Evolutionary conservation across 2,797 vertebrate genomes (phyloP), one percentile per base, ranked within the genome.

Genomic region (Pygocentrus nattereri): DNA sequence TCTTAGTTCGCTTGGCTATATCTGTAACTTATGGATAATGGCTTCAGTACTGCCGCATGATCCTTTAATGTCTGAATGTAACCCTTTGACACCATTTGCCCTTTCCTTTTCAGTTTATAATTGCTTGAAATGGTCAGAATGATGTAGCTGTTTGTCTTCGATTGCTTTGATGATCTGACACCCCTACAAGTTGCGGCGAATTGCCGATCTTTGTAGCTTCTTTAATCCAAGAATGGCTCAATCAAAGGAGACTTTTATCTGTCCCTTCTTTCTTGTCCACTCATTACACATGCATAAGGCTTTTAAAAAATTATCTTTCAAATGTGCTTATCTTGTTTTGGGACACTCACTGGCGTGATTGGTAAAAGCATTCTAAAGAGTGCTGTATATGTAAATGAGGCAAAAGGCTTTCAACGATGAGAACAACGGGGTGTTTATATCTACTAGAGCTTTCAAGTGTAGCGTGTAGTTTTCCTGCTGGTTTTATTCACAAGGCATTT

Each of bases 221-320:
- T 78, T 76, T 79, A 72, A 81, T 54, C 44, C 30, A 74, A 61
- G 59, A 73, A 78, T 47, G 70, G 68, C 74, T 84, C 78, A 87
- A 82, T 86, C 74, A 85, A 84, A 70, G 21, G 11, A 38, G 54
- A 72, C 74, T 78, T 77, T 82, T 83, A 79, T 76, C 67, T 25
- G 49, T 41, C 56, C 65, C 41, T 84, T 82, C 74, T 72, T 68
- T 83, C 83, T 78, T 79, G 72, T 85, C n/a, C 41, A 58, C 70
- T 73, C 56, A 80, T 85, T 71, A 88, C 85, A 81, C 83, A 85
- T 89, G 84, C 84, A 89, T 76, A 75, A 79, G 62, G 38, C 79
- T 82, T 84, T 88, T 59, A 84, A 88, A 88, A 78, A 84, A 87
- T 84, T 83, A 85, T 79, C 84, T 65, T 19, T 56, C 2, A 27